phyloP scores from a whole-genome alignment of 2,797 vertebrate species.

The Acanthopagrus latus region DNA sequence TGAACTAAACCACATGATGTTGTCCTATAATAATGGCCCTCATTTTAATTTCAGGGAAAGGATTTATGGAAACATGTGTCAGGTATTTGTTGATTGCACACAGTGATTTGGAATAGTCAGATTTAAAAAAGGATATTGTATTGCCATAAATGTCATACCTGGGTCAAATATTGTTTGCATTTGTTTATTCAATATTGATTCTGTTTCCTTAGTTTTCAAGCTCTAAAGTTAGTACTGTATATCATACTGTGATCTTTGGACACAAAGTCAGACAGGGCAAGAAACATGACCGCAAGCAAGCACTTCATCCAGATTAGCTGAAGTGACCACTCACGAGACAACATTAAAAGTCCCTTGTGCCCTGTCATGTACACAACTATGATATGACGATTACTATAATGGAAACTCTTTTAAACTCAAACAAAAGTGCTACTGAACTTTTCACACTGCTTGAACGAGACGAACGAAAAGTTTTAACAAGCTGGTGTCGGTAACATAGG shows the following conservation, averaged over 20 bases:
- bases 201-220: slow-evolving; percentile 8
- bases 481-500: too few relatives aligned
- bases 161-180: slow-evolving; percentile 12
- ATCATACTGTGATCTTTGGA: neutral
- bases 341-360: neutral
- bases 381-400: neutral
- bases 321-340: neutral
- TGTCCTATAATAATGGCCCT: slow-evolving; percentile 21
- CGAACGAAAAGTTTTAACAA: too few relatives aligned
- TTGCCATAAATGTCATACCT: slow-evolving; percentile 19
- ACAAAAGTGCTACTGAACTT: too few relatives aligned
- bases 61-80: neutral
- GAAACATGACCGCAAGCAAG: neutral
- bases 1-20: slow-evolving; percentile 11
- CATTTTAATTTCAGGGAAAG: slow-evolving; percentile 32
- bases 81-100: slow-evolving; percentile 40
- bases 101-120: slow-evolving; percentile 51
- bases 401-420: too few relatives aligned
- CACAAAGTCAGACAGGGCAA: neutral
- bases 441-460: too few relatives aligned
- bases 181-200: neutral
- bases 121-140: slow-evolving; percentile 18
- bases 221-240: too few relatives aligned
- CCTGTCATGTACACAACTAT: neutral
- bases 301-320: neutral